A percentile compares a stretch with the other conserved stretches of the same genome.
Evolutionary conservation across 2,797 vertebrate genomes (phyloP).

Genomic region (Thunnus albacares): DNA sequence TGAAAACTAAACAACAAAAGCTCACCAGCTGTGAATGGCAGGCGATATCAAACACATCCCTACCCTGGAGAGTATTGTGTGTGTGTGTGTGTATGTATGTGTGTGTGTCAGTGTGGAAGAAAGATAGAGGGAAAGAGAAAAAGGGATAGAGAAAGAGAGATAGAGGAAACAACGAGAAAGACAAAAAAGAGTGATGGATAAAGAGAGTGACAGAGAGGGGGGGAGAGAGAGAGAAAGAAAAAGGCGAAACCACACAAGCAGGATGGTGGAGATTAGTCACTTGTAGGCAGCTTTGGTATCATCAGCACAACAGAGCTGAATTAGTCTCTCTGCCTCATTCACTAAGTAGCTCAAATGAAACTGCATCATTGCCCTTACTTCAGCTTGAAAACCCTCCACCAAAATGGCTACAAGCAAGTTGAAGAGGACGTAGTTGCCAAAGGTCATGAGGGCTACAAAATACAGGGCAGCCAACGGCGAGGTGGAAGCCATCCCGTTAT

Average conservation of each 20-base stretch:
- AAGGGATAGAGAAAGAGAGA: constrained; percentile 31
- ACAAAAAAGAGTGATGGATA: constrained; percentile 35
- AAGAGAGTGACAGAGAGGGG: constrained; percentile 30
- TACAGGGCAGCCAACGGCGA: constrained; percentile 95
- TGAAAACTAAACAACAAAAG: constrained; percentile 84
- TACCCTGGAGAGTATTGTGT: constrained; percentile 71
- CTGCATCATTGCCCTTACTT: constrained; percentile 86
- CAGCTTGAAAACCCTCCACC: constrained; percentile 97
- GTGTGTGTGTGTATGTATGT: constrained; percentile 34
- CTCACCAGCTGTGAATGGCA: constrained; percentile 83
- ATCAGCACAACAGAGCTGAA: constrained; percentile 65
- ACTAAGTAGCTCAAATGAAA: constrained; percentile 59
- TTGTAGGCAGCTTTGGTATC: constrained; percentile 72
- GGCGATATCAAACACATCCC: constrained; percentile 80
- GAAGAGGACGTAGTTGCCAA: constrained; percentile 97
- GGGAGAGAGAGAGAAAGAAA: constrained; percentile 44
- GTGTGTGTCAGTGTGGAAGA: constrained; percentile 23
- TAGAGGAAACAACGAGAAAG: constrained; percentile 32
- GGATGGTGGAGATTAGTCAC: constrained; percentile 72
- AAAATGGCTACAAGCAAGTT: constrained; percentile 97
- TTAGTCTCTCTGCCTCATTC: constrained; percentile 47
- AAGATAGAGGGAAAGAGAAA: constrained; percentile 30
- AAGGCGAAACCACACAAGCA: constrained; percentile 58
- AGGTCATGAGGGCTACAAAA: constrained; percentile 97
- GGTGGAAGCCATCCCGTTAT: constrained; percentile 95